A percentile compares a stretch with the other conserved stretches of the same genome.
Evolutionary conservation across 2,797 vertebrate species (phyloP).

Genomic region (Parauchenoglanis ngamensis): DNA sequence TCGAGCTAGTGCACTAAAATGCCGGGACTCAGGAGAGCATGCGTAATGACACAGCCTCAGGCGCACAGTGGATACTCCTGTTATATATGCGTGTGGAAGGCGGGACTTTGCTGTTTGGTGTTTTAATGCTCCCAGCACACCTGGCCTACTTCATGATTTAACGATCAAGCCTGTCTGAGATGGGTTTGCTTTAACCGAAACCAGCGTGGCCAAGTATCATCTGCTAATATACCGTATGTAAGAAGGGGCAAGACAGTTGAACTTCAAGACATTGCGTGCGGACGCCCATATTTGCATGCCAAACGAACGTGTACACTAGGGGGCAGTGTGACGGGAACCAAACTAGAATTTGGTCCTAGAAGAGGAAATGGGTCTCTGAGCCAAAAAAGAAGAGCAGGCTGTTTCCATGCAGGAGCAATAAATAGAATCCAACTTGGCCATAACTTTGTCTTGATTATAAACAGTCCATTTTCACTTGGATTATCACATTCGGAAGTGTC

Average conservation of each 20-base stretch:
- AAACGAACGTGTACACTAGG: not conserved
- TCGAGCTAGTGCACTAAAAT: not conserved
- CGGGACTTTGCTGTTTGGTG: not conserved
- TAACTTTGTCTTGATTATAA: not conserved
- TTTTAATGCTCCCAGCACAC: not conserved
- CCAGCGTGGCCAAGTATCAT: not conserved
- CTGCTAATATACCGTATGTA: not conserved
- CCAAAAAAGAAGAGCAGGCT: not conserved
- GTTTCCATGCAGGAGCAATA: not conserved
- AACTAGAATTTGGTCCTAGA: not conserved
- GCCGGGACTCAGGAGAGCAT: not conserved
- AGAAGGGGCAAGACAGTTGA: no score
- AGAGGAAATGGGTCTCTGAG: not conserved
- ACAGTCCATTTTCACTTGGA: not conserved
- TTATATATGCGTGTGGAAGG: not conserved
- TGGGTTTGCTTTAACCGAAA: not conserved
- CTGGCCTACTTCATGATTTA: not conserved
- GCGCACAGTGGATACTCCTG: not conserved
- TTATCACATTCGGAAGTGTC: not conserved
- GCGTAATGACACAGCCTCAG: not conserved
- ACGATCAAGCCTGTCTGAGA: not conserved
- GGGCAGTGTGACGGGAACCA: not conserved
- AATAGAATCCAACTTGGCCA: not conserved
- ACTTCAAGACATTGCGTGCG: not conserved
- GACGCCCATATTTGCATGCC: not conserved